These are phyloP conservation scores for Metalampra italica DNA, from an alignment of 2,888 invertebrate species.

Conservation along the genomic window DNA sequence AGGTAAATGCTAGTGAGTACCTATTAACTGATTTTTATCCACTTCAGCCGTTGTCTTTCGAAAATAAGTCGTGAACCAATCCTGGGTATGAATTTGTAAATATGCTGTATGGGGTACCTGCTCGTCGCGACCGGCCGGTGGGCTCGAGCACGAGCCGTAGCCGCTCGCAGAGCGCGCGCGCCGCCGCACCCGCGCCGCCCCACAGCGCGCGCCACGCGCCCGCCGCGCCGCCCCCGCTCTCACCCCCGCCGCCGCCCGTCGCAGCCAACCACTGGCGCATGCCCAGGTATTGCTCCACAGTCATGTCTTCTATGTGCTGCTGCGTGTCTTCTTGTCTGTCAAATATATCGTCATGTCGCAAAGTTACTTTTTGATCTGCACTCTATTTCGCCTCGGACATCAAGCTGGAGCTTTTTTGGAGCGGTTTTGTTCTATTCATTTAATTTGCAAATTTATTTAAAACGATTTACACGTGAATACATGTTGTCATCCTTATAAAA, in stretches of 20 bases:
- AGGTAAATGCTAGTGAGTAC: too few species aligned
- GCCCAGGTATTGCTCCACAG: slow-evolving; percentile 52
- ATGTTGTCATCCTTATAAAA: too few species aligned
- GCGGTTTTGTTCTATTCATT: too few species aligned
- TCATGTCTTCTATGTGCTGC: slow-evolving; percentile 39
- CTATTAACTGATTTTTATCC: too few species aligned
- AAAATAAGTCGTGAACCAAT: too few species aligned
- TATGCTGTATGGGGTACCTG: slow-evolving; percentile 39
- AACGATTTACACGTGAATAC: too few species aligned
- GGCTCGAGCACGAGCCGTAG: slow-evolving; percentile 96
- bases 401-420: too few species aligned
- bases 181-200: slow-evolving; percentile 64
- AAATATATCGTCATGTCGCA: neutral
- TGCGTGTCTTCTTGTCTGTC: slow-evolving; percentile 36
- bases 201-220: slow-evolving; percentile 82
- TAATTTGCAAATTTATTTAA: too few species aligned
- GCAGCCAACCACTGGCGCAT: slow-evolving; percentile 41
- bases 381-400: too few species aligned
- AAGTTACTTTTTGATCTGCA: too few species aligned
- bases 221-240: slow-evolving; percentile 39
- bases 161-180: slow-evolving; percentile 89
- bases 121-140: slow-evolving; percentile 92
- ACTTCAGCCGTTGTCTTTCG: too few species aligned
- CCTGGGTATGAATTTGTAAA: neutral
- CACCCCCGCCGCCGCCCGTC: slow-evolving; percentile 20